Evolutionary conservation across 2,888 invertebrate genomes (phyloP).

Genomic region (Ischnus inquisitorius): DNA sequence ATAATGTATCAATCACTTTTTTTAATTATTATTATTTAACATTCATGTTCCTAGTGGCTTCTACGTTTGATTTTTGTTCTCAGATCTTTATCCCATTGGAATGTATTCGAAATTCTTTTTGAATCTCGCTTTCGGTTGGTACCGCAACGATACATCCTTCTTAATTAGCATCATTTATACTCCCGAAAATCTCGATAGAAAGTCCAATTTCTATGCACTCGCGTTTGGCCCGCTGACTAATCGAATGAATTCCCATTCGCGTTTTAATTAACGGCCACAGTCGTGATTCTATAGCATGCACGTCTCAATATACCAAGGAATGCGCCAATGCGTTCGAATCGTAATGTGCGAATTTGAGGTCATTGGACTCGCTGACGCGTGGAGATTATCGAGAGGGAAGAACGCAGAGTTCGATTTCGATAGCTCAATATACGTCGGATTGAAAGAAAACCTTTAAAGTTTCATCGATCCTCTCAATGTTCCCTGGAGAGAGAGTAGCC

Average conservation of each 20-base stretch:
- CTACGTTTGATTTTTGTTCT: no score
- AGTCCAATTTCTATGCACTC: neutral
- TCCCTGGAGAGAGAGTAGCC: constrained; percentile 20
- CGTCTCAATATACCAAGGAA: constrained; percentile 17
- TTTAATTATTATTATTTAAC: no score
- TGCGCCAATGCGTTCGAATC: constrained; percentile 39
- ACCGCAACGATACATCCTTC: no score
- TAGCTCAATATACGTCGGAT: neutral
- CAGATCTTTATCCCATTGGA: no score
- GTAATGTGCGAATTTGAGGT: constrained; percentile 66
- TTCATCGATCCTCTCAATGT: constrained; percentile 36
- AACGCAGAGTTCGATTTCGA: neutral
- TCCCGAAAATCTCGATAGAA: neutral
- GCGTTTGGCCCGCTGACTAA: neutral
- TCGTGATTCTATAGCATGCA: neutral
- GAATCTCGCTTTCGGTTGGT: no score
- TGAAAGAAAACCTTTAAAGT: constrained; percentile 33
- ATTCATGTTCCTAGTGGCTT: no score
- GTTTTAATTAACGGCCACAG: constrained; percentile 13
- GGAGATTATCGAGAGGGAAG: constrained; percentile 71
- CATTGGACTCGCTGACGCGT: constrained; percentile 73
- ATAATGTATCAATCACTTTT: no score
- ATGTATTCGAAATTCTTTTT: no score
- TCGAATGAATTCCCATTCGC: neutral
- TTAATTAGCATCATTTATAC: neutral